A percentile compares a stretch with the other conserved stretches of the same genome.
These are phyloP conservation scores for Yponomeuta plumbellus DNA, from an alignment of 2,888 invertebrate genomes.

Conservation along the genomic window DNA sequence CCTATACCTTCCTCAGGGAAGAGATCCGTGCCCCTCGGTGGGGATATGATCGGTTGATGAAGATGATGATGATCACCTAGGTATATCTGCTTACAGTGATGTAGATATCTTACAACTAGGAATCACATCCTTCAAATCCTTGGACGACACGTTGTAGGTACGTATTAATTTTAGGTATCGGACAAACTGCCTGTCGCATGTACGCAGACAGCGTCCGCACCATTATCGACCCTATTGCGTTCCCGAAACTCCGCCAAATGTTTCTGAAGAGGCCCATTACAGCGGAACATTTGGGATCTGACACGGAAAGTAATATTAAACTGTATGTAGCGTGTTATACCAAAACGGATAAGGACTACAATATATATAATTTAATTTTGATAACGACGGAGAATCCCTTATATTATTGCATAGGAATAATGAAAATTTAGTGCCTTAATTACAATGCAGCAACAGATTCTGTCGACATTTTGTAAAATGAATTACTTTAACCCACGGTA, in stretches of 20 bases:
- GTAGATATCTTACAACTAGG: no score
- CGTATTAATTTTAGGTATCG: neutral
- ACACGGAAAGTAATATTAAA: conserved; percentile 5
- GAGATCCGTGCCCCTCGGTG: no score
- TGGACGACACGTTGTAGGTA: no score
- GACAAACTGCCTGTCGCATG: neutral
- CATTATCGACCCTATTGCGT: conserved; percentile 3
- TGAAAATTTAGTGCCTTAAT: neutral
- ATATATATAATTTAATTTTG: neutral
- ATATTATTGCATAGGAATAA: neutral
- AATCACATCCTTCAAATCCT: no score
- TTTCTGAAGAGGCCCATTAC: conserved; percentile 6
- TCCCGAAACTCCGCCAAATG: conserved; percentile 5
- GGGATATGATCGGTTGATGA: no score
- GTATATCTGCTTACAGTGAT: no score
- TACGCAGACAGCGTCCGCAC: neutral
- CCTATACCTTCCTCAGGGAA: no score
- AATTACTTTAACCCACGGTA: neutral
- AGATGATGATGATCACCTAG: no score
- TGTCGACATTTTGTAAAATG: neutral
- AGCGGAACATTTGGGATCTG: conserved; percentile 5
- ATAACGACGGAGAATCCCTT: neutral
- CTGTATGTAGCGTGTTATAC: neutral
- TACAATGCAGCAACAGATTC: neutral
- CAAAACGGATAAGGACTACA: conserved; percentile 6